Percentiles rank a stretch among this genome's conserved stretches.
These are phyloP conservation scores for Halcyon leucocephala DNA, from an alignment of 2,797 vertebrate genomes.

Conservation along the genomic window DNA sequence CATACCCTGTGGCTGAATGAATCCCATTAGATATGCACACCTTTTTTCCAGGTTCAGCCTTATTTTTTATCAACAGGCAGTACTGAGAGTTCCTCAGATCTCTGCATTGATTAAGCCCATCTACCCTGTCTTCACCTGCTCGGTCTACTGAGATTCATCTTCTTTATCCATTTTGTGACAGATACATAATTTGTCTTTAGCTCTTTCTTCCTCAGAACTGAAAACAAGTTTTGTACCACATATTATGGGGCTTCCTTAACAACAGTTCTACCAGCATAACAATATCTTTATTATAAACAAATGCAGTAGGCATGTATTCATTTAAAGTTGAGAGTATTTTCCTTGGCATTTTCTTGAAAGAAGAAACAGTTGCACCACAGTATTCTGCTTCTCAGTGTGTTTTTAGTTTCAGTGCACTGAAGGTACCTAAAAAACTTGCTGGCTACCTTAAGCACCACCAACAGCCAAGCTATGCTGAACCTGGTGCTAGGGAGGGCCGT, in stretches of 20 bases:
- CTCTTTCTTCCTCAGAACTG: neutral
- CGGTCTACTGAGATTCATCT: neutral
- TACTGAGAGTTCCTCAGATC: neutral
- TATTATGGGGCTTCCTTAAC: neutral
- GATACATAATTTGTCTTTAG: neutral
- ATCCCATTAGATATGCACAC: neutral
- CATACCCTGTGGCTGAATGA: neutral
- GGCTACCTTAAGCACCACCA: neutral
- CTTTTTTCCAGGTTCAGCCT: neutral
- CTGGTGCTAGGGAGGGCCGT: neutral
- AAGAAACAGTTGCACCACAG: neutral
- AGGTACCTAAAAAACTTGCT: neutral
- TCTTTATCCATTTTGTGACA: neutral
- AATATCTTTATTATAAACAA: neutral
- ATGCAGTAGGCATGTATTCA: neutral
- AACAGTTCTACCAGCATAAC: neutral
- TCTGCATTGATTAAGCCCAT: neutral
- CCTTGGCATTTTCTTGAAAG: neutral
- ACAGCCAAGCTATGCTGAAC: neutral
- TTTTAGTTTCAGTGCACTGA: neutral
- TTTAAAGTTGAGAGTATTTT: neutral
- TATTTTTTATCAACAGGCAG: neutral
- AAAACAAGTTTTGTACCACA: neutral
- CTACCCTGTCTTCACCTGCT: neutral
- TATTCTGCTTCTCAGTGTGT: neutral